Evolutionary conservation across 2,797 vertebrate genomes (phyloP).

Genomic region (Spinibarbus caldwelli): DNA sequence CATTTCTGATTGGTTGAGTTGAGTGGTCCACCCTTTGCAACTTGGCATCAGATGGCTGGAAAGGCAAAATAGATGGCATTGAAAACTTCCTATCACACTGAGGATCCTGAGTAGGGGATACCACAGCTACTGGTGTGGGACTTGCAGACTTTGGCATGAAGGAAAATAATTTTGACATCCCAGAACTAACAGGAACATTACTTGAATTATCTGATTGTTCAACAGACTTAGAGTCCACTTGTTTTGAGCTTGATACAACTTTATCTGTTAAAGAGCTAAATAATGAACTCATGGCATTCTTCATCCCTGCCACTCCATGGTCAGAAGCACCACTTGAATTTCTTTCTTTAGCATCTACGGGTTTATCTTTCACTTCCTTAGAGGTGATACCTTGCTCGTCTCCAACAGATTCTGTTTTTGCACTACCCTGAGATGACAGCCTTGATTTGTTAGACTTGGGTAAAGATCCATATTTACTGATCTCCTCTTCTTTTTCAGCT

Average conservation of each 20-base stretch:
- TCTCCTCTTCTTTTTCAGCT: constrained; percentile 97
- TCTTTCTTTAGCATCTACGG: constrained; percentile 59
- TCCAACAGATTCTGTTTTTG: constrained; percentile 70
- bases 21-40: constrained; percentile 56
- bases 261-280: constrained; percentile 85
- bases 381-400: constrained; percentile 66
- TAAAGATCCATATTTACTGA: constrained; percentile 88
- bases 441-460: constrained; percentile 81
- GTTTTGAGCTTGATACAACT: constrained; percentile 82
- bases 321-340: constrained; percentile 57
- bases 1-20: constrained; percentile 38
- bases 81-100: constrained; percentile 71
- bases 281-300: constrained; percentile 87
- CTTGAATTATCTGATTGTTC: constrained; percentile 70
- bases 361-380: constrained; percentile 67
- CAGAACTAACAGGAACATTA: constrained; percentile 68
- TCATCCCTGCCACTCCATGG: constrained; percentile 78
- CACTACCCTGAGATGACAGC: constrained; percentile 73
- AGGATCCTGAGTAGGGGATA: constrained; percentile 76
- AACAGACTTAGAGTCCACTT: constrained; percentile 70
- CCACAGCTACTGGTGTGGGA: constrained; percentile 70
- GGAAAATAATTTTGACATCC: constrained; percentile 77
- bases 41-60: constrained; percentile 66
- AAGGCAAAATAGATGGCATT: constrained; percentile 66
- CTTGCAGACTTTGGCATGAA: constrained; percentile 75